These are phyloP conservation scores for Echeneis naucrates DNA, from an alignment of 2,797 vertebrate genomes.

Conservation along the genomic window DNA sequence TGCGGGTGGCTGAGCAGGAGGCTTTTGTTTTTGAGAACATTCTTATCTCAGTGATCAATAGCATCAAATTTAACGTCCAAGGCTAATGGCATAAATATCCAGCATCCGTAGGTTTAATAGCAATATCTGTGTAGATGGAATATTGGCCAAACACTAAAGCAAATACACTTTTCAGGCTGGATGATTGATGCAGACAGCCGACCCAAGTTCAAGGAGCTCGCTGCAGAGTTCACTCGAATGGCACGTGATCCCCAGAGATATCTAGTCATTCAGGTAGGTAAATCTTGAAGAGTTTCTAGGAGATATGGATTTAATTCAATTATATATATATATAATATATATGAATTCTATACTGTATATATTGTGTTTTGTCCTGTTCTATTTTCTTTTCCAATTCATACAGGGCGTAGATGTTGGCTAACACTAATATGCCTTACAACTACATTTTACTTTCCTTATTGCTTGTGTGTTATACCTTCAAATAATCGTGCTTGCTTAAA, in stretches of 20 bases:
- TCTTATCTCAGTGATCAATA: neutral
- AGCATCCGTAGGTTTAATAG: neutral
- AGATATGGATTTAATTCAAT: neutral
- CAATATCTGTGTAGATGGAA: neutral
- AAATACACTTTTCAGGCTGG: constrained; percentile 88
- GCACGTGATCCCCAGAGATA: constrained; percentile 98
- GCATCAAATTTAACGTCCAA: constrained; percentile 13
- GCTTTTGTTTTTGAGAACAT: constrained; percentile 17
- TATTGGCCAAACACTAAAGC: constrained; percentile 13
- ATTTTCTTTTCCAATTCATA: neutral
- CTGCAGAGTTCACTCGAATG: constrained; percentile 98
- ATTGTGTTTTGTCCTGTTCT: neutral
- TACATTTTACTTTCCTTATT: neutral
- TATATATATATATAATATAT: too few relatives aligned
- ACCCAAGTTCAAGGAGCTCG: constrained; percentile 98
- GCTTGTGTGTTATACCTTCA: neutral
- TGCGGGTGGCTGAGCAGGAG: constrained; percentile 15
- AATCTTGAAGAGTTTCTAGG: neutral
- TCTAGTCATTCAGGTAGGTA: constrained; percentile 94
- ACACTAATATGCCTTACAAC: neutral
- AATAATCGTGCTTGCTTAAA: neutral
- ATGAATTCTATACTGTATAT: too few relatives aligned
- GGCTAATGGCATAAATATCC: neutral
- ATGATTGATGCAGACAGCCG: constrained; percentile 99
- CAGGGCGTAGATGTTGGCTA: neutral